Base-by-base conservation (phyloP, 2,797 vertebrate species). In the Anguilla marmorata region DNA sequence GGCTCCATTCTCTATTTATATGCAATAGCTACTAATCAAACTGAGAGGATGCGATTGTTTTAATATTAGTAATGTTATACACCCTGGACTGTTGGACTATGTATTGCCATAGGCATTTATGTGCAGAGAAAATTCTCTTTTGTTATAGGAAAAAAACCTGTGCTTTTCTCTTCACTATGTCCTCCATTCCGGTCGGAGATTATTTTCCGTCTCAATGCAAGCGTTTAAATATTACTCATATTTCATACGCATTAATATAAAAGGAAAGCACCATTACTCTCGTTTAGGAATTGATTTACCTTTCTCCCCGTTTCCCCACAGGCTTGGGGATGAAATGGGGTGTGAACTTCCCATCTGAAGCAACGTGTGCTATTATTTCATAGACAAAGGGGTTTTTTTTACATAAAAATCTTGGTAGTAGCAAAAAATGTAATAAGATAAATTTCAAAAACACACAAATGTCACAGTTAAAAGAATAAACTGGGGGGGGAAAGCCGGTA, bases 161-260 rank as follows among this genome's bases (percentile, higher is more conserved):
- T 7, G 33, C 74, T 76, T 41, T 76, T 76, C 33, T 76, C 41
- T 76, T 76, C 33, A 16, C 7, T 24, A 66, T n/a, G 24, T 66
- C 91, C 89, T 85, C 88, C 91, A 85, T 33, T 6, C 48, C 89
- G 89, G 90, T 90, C 88, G 89, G 58, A 91, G 90, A 93, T 91
- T 92, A 92, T 93, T 94, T 94, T 94, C 91, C 91, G 93, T 92
- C 94, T 93, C 93, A 93, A 60, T 93, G 88, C 91, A 90, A 92
- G 92, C 92, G 92, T 93, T 93, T 92, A 91, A 92, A 84, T 87
- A n/a, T 90, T 85, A 84, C 84, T 85, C 92, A 92, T 90, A 94
- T 94, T 93, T 91, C 63, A 86, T 63, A 21, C 24, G 37, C 90
- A 89, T 91, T 72, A 12, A 72, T 72, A 72, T 72, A 92, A 89